Conservation (phyloP, 2,113 vertebrate species). For the Hyaena hyaena region DNA sequence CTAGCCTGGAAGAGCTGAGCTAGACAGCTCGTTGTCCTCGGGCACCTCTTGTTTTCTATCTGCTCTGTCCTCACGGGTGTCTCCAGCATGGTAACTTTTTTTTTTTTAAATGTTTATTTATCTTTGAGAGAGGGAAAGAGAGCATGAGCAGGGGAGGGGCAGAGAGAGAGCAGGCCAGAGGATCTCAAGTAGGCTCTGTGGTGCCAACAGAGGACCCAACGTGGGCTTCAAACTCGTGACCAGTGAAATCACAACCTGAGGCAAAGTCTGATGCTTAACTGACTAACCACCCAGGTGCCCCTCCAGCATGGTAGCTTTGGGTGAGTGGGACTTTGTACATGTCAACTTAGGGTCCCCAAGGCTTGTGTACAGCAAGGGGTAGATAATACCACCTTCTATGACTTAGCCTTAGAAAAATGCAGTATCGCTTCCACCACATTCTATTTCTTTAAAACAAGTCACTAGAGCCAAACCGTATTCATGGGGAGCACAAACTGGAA, state of each 20-base stretch:
- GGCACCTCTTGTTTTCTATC: not conserved
- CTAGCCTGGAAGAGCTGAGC: not conserved
- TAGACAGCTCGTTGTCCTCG: not conserved
- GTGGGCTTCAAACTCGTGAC: too few species aligned
- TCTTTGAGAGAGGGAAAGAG: too few species aligned
- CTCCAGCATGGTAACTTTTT: not conserved
- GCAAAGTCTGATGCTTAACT: too few species aligned
- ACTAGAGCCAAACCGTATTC: not conserved
- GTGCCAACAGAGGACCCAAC: too few species aligned
- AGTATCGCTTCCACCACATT: not conserved
- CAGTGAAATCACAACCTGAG: too few species aligned
- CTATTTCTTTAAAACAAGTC: not conserved
- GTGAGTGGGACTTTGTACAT: not conserved
- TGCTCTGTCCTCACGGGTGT: not conserved
- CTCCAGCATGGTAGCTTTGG: not conserved
- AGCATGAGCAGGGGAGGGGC: too few species aligned
- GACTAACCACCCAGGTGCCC: too few species aligned
- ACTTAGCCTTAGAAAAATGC: not conserved
- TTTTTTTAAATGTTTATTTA: too few species aligned
- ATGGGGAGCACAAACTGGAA: not conserved
- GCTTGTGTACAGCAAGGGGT: not conserved
- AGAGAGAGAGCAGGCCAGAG: too few species aligned
- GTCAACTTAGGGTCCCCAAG: not conserved
- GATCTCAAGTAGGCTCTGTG: too few species aligned
- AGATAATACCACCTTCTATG: not conserved